Percentiles rank a stretch among this genome's conserved stretches.
Conservation (phyloP, 2,113 vertebrate genomes). For the Bucco capensis region DNA sequence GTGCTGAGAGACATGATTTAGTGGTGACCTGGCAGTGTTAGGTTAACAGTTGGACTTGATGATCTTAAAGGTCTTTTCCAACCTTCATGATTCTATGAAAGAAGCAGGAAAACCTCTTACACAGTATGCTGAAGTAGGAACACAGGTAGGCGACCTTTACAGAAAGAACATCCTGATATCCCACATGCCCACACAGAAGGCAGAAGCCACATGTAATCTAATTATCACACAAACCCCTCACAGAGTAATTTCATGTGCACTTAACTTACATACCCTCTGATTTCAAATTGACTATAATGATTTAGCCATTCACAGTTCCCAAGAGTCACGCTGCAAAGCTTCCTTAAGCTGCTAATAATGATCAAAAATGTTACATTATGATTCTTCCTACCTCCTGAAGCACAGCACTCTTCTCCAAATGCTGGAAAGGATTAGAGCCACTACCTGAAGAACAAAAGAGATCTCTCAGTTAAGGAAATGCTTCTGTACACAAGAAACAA, state of each 20-base stretch:
- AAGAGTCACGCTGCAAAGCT: background rate
- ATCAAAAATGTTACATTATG: background rate
- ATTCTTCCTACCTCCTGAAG: constrained; percentile 87
- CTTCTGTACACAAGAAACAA: background rate
- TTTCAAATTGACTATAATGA: background rate
- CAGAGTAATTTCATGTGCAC: rapidly evolving
- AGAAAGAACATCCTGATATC: background rate
- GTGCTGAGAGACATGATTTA: too few relatives aligned
- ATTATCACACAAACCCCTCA: background rate
- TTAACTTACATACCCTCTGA: background rate
- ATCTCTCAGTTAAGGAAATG: background rate
- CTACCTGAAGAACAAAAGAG: constrained; percentile 77
- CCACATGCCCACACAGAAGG: background rate
- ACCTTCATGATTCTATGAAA: too few relatives aligned
- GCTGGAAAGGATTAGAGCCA: constrained; percentile 95
- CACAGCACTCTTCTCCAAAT: constrained; percentile 96
- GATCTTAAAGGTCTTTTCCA: too few relatives aligned
- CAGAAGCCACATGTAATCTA: background rate
- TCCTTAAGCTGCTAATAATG: background rate
- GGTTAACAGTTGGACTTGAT: too few relatives aligned
- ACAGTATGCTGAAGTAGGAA: too few relatives aligned
- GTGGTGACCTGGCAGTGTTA: too few relatives aligned
- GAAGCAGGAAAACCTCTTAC: too few relatives aligned
- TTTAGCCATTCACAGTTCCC: background rate
- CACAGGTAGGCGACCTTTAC: background rate